phyloP scores from a whole-genome alignment of 2,888 invertebrate species.

The Scaptomyza reducta region DNA sequence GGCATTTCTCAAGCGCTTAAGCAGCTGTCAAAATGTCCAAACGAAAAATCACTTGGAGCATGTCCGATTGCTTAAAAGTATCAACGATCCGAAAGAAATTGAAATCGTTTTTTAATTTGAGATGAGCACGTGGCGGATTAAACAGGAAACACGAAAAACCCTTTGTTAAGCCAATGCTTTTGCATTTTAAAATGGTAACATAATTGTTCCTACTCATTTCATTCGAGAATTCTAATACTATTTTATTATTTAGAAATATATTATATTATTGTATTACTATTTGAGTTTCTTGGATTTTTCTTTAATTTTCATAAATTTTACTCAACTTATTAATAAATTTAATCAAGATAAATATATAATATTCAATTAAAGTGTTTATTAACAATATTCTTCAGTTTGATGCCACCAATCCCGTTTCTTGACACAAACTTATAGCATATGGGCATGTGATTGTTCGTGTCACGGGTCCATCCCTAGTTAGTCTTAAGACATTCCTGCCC shows the following conservation, averaged over 20 bases:
- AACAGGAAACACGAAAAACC: not conserved
- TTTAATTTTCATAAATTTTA: too few relatives aligned
- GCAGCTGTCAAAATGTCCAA: conserved; percentile 72
- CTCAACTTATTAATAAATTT: too few relatives aligned
- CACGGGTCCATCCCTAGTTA: conserved; percentile 19
- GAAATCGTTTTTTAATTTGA: conserved; percentile 50
- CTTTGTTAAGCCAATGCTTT: too few relatives aligned
- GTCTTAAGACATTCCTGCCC: conserved; percentile 26
- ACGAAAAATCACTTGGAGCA: conserved; percentile 35
- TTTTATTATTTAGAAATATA: too few relatives aligned
- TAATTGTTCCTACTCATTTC: not conserved
- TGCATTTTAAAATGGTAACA: not conserved
- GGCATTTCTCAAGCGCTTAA: conserved; percentile 65
- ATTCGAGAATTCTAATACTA: too few relatives aligned
- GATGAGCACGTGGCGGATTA: conserved; percentile 4
- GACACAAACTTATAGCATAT: too few relatives aligned
- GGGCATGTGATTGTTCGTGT: conserved; percentile 5
- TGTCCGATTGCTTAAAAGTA: conserved; percentile 40
- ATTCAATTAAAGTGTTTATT: too few relatives aligned
- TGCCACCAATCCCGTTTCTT: too few relatives aligned
- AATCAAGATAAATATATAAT: too few relatives aligned
- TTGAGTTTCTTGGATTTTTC: too few relatives aligned
- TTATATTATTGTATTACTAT: too few relatives aligned
- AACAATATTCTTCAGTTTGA: too few relatives aligned
- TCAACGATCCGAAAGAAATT: conserved; percentile 42